Evolutionary conservation across 2,797 vertebrate species (phyloP).

Genomic region (Sciurus vulgaris): DNA sequence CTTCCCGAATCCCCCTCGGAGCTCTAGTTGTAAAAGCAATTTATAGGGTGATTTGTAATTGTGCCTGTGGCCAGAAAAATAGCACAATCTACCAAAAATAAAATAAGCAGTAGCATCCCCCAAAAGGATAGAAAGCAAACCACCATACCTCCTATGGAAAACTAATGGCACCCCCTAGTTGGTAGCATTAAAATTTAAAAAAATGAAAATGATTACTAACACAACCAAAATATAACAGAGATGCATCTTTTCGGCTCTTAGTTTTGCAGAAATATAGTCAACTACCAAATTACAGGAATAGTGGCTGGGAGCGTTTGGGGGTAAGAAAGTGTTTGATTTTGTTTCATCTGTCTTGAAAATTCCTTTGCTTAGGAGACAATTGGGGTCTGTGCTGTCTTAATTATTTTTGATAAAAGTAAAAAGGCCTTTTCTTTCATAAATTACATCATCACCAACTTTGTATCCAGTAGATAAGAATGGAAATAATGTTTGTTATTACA

Average conservation of each 20-base stretch:
- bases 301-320: neutral
- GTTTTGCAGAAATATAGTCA: constrained; percentile 17
- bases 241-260: neutral
- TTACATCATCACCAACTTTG: neutral
- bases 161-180: neutral
- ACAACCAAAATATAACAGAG: constrained; percentile 4
- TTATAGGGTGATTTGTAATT: constrained; percentile 73
- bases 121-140: neutral
- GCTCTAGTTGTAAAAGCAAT: constrained; percentile 71
- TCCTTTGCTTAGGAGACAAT: neutral
- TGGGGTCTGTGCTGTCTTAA: neutral
- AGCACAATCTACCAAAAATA: constrained; percentile 48
- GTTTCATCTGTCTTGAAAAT: neutral
- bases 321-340: constrained; percentile 21
- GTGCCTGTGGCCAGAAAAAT: constrained; percentile 55
- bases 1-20: constrained; percentile 68
- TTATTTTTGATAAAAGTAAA: constrained; percentile 49
- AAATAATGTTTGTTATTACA: constrained; percentile 36
- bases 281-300: neutral
- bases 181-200: neutral
- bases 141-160: neutral
- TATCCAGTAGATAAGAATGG: neutral
- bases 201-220: neutral
- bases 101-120: constrained; percentile 41
- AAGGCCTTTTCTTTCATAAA: constrained; percentile 15